Evolutionary conservation across 2,797 vertebrate genomes (phyloP).

Genomic region (Allobates femoralis): DNA sequence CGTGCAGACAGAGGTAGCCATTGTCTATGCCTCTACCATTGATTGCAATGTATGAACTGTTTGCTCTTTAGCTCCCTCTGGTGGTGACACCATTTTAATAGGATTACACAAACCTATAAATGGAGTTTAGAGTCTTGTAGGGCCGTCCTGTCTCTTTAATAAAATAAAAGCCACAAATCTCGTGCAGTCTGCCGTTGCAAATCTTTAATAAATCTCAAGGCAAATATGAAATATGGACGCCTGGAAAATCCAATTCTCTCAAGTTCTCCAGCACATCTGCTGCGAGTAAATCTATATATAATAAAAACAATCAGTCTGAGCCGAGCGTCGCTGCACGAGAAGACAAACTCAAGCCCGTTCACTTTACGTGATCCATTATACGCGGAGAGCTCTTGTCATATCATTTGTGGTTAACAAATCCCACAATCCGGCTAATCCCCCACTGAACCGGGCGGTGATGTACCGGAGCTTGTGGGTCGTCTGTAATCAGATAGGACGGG

Average conservation of each 20-base stretch:
- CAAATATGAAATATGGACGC: slow-evolving; percentile 6
- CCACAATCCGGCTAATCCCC: slow-evolving; percentile 31
- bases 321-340: not conserved
- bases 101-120: not conserved
- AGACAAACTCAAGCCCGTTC: not conserved
- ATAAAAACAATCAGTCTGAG: slow-evolving; percentile 17
- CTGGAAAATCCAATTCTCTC: slow-evolving; percentile 10
- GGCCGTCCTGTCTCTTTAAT: not conserved
- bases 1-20: slow-evolving; percentile 64
- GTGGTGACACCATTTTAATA: not conserved
- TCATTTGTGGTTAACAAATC: slow-evolving; percentile 42
- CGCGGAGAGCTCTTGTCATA: slow-evolving; percentile 15
- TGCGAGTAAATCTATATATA: not conserved
- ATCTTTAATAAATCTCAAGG: slow-evolving; percentile 14
- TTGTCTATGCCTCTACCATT: not conserved
- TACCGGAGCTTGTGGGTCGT: not conserved
- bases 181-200: not conserved
- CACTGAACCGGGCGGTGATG: slow-evolving; percentile 9
- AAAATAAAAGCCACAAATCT: not conserved
- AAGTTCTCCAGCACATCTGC: not conserved
- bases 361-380: slow-evolving; percentile 43
- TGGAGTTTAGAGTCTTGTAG: not conserved
- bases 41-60: not conserved
- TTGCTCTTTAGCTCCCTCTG: not conserved
- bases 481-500: slow-evolving; percentile 19